Percentiles rank a stretch among this genome's conserved stretches.
phyloP scores from a whole-genome alignment of 2,113 vertebrate genomes.

The Colaptes auratus region DNA sequence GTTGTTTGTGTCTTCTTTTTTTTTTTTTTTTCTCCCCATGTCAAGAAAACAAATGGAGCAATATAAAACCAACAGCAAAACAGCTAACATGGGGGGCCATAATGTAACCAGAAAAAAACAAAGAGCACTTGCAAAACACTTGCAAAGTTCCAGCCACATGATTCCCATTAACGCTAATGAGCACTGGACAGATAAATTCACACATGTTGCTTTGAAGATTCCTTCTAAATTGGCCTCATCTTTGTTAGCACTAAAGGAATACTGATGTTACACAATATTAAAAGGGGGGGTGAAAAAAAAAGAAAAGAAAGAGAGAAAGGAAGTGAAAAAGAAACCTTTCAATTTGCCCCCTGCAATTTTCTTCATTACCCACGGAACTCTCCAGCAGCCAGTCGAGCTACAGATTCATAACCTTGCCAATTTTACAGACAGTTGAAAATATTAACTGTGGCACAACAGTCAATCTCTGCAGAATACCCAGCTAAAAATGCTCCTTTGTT shows the following conservation, averaged over 20 bases:
- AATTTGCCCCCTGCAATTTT: conserved; percentile 66
- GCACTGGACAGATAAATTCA: conserved; percentile 58
- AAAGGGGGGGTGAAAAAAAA: not conserved
- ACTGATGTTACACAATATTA: not conserved
- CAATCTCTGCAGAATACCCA: not conserved
- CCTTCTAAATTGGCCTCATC: conserved; percentile 50
- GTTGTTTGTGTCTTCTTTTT: no score
- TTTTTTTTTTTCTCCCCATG: not conserved
- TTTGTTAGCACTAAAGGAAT: conserved; percentile 55
- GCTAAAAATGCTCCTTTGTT: conserved; percentile 29
- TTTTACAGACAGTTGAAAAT: conserved; percentile 43
- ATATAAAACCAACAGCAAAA: conserved; percentile 43
- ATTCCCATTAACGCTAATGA: conserved; percentile 63
- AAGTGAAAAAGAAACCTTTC: not conserved
- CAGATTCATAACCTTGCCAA: conserved; percentile 7
- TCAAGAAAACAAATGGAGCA: conserved; percentile 59
- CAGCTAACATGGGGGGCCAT: not conserved
- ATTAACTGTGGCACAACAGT: conserved; percentile 4
- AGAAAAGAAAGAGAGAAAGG: not conserved
- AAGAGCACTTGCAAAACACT: conserved; percentile 21
- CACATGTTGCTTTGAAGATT: conserved; percentile 62
- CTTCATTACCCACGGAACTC: conserved; percentile 49
- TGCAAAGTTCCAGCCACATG: conserved; percentile 42
- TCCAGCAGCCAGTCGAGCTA: conserved; percentile 18
- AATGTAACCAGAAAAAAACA: not conserved